A percentile compares a stretch with the other conserved stretches of the same genome.
Evolutionary conservation across 2,888 invertebrate species (phyloP).

Genomic region (Sipunculus nudus): DNA sequence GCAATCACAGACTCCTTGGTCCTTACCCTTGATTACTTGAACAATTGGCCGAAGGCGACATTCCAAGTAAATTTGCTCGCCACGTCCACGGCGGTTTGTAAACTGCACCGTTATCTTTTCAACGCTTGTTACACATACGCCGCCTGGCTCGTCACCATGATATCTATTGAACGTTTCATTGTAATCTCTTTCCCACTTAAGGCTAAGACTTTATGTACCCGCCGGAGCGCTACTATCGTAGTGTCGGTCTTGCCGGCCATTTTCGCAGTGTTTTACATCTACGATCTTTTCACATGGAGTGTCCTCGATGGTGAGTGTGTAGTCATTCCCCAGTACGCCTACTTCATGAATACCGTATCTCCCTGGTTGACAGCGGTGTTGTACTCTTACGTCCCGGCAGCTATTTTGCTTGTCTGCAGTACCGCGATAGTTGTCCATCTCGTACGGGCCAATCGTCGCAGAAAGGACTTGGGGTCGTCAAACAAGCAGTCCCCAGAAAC

Average conservation of each 20-base stretch:
- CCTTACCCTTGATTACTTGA: too few relatives aligned
- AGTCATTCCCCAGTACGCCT: not conserved
- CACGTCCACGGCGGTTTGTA: too few relatives aligned
- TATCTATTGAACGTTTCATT: conserved; percentile 15
- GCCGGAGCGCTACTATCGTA: conserved; percentile 4
- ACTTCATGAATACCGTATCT: conserved; percentile 9
- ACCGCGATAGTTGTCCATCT: conserved; percentile 17
- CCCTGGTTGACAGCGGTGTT: conserved; percentile 22
- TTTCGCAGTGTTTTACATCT: conserved; percentile 7
- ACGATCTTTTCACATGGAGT: conserved; percentile 16
- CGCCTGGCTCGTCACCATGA: conserved; percentile 12
- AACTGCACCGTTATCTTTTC: too few relatives aligned
- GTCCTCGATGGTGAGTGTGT: conserved; percentile 4
- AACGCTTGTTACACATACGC: conserved; percentile 15
- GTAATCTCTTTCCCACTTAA: conserved; percentile 10
- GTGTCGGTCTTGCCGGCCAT: not conserved
- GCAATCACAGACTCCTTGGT: too few relatives aligned
- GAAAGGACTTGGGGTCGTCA: too few relatives aligned
- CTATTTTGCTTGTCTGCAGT: conserved; percentile 14
- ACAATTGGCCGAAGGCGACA: too few relatives aligned
- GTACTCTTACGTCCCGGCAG: conserved; percentile 24
- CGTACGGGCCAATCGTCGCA: too few relatives aligned
- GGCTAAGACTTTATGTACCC: conserved; percentile 10
- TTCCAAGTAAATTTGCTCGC: too few relatives aligned
- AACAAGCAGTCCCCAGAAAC: too few relatives aligned